phyloP scores from a whole-genome alignment of 2,888 invertebrate species.

The Clunio marinus region DNA sequence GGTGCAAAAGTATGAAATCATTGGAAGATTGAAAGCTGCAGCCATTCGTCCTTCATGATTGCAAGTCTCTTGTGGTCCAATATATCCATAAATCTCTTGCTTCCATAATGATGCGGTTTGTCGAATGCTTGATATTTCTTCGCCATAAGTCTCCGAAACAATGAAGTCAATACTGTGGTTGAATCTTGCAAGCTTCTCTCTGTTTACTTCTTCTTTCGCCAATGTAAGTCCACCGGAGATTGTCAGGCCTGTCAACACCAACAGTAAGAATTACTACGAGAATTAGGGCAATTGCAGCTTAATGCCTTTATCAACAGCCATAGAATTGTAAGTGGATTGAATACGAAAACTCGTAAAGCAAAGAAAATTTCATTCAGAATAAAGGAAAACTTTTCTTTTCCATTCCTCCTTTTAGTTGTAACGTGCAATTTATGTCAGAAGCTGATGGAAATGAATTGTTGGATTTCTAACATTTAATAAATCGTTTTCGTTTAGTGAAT shows the following conservation, averaged over 20 bases:
- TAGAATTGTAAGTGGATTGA: no score
- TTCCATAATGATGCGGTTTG: slow-evolving; percentile 82
- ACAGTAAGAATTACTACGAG: not conserved
- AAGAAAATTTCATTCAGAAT: not conserved
- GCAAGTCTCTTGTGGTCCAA: slow-evolving; percentile 71
- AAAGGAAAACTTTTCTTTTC: not conserved
- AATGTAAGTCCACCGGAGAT: slow-evolving; percentile 79
- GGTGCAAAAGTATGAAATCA: slow-evolving; percentile 96
- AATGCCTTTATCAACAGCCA: slow-evolving; percentile 8
- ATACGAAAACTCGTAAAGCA: no score
- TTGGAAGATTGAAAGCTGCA: slow-evolving; percentile 87
- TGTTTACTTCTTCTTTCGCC: slow-evolving; percentile 78
- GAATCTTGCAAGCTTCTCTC: slow-evolving; percentile 54
- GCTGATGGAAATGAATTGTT: not conserved
- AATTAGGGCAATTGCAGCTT: not conserved
- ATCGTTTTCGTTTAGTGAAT: no score
- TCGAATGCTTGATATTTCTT: slow-evolving; percentile 79
- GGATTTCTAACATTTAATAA: no score
- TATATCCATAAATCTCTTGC: slow-evolving; percentile 77
- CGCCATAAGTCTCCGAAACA: slow-evolving; percentile 86
- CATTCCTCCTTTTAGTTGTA: not conserved
- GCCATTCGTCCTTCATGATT: slow-evolving; percentile 91
- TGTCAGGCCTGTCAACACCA: slow-evolving; percentile 52
- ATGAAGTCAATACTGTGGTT: slow-evolving; percentile 74
- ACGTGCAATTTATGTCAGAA: slow-evolving; percentile 3